Conservation (phyloP, 2,797 vertebrate species). For the Gymnoscopelus braueri region DNA sequence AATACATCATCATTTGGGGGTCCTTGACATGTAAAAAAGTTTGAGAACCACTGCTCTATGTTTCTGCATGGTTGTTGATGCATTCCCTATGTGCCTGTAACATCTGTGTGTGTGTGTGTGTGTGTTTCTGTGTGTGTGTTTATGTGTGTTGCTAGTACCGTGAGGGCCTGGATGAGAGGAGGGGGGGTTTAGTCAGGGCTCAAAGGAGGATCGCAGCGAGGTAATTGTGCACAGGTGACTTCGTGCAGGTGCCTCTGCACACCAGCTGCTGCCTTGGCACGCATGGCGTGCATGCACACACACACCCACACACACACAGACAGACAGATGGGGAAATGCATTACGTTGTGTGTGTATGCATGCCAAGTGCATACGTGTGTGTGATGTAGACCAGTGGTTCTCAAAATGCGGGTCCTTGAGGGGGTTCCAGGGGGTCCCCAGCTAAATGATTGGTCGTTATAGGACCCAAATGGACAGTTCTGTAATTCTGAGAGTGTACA, state of each 20-base stretch:
- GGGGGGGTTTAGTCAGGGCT: not conserved
- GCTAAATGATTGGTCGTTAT: too few species aligned
- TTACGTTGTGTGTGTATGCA: not conserved
- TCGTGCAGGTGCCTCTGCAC: slow-evolving; percentile 51
- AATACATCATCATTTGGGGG: not conserved
- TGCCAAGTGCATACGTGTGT: not conserved
- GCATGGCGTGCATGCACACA: not conserved
- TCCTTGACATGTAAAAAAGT: not conserved
- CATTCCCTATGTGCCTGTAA: too few species aligned
- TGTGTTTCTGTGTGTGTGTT: slow-evolving; percentile 24
- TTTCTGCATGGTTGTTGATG: too few species aligned
- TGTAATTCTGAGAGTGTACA: too few species aligned
- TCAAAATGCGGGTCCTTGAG: too few species aligned
- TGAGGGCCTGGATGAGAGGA: slow-evolving; percentile 32
- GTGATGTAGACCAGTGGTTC: not conserved
- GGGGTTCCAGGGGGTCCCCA: too few species aligned
- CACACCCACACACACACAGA: too few species aligned
- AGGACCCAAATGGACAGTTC: too few species aligned
- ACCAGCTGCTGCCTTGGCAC: slow-evolving; percentile 13
- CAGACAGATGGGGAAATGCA: too few species aligned
- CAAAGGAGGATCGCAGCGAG: not conserved
- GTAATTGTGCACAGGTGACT: slow-evolving; percentile 67
- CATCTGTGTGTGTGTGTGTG: too few species aligned
- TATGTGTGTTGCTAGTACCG: slow-evolving; percentile 45
- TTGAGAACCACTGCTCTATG: too few species aligned